Base-by-base conservation (phyloP, 2,888 invertebrate species). In the Drosophila colorata region DNA sequence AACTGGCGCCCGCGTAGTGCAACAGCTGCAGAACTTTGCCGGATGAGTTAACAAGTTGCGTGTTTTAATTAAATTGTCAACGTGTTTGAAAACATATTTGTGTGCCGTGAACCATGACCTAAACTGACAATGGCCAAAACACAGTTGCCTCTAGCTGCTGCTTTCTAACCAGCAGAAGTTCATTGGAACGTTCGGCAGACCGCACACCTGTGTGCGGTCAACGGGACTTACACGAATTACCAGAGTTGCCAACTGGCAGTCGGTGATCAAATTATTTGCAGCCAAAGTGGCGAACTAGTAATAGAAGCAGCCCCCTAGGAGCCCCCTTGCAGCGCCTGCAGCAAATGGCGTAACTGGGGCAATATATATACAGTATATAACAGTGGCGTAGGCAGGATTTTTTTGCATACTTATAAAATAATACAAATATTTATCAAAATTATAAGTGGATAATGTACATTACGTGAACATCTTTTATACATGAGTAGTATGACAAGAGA, bases 1-100 rank as follows among this genome's bases (percentile, higher is more conserved):
- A 25, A n/a, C 13, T 18, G 18, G 25, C 38, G 20, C 31, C 1
- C 7, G 28, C 44, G 8, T n/a, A 11, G 18, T 4, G 4, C 41
- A 31, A 20, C 53, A 33, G 43, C 33, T 43, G 43, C 14, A 28
- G 14, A 13, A 1, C 14, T 65, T 33, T 51, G 25, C 31, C 51
- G 37, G 23, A n/a, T 59, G 41, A 57, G 56, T 25, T 56, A 20
- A 43, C 48, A 28, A 35, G 33, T 43, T 48, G 31, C 35, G 37
- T 14, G 31, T 25, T 51, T 57, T 72, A 67, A 72, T 72, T 60
- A 52, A 67, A 56, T 52, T 60, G 52, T 23, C 48, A 57, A 28
- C 35, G 53, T 4, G 33, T n/a, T 16, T n/a, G 47, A 25, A 43
- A 58, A 38, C 37, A 41, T 47, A 51, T 70, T 47, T 48, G 66